Conservation (phyloP, 2,113 vertebrate genomes). For the Notarius quadriscutis region DNA sequence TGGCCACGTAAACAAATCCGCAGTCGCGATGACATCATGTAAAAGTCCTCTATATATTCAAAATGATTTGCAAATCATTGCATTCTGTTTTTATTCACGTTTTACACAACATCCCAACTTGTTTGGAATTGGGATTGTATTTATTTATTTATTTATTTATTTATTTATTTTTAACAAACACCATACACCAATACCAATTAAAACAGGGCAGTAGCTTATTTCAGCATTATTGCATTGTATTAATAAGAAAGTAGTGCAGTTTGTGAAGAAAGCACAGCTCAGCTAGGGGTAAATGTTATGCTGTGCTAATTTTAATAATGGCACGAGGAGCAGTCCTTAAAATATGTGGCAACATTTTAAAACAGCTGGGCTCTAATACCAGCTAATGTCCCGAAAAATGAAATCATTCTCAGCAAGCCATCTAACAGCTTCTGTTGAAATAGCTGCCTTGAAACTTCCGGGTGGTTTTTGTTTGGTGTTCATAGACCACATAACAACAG, state of each 20-base stretch:
- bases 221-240: background rate
- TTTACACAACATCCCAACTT: too few species aligned
- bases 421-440: background rate
- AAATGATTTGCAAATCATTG: too few species aligned
- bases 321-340: background rate
- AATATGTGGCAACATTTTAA: background rate
- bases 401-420: background rate
- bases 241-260: background rate
- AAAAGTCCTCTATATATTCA: too few species aligned
- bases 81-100: too few species aligned
- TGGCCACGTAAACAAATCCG: too few species aligned
- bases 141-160: too few species aligned
- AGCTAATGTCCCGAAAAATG: background rate
- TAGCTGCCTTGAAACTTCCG: background rate
- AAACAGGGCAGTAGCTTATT: background rate
- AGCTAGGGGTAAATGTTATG: background rate
- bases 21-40: too few species aligned
- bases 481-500: background rate
- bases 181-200: background rate
- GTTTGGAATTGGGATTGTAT: too few species aligned
- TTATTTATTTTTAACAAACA: slow-evolving; percentile 21
- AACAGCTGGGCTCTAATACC: background rate
- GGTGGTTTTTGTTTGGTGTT: background rate
- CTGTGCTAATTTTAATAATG: background rate
- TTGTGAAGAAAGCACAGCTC: background rate